A percentile compares a stretch with the other conserved stretches of the same genome.
phyloP scores from a whole-genome alignment of 2,113 vertebrate species.

The Eira barbara region DNA sequence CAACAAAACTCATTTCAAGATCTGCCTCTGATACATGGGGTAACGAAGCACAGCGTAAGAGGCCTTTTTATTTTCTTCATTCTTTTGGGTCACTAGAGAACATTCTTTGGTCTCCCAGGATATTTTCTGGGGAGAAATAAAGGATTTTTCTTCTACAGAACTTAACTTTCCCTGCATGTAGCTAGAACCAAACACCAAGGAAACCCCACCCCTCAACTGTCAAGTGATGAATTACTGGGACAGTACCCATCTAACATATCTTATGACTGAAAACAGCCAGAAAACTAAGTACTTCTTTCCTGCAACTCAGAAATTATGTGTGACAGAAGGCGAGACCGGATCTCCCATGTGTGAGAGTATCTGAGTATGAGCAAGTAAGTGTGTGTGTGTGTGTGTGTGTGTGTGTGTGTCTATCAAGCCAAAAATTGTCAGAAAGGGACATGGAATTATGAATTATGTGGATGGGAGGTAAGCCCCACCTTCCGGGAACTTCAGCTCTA shows the following conservation, averaged over 20 bases:
- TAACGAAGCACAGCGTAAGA: background rate
- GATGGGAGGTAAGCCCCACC: background rate
- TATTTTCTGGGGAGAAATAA: background rate
- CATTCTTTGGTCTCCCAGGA: background rate
- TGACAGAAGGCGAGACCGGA: background rate
- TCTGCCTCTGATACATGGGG: background rate
- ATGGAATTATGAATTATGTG: background rate
- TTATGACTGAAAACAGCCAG: background rate
- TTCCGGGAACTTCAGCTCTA: background rate
- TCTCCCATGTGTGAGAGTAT: background rate
- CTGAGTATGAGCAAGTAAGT: background rate
- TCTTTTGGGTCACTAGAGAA: background rate
- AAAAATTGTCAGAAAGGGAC: background rate
- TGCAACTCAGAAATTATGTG: background rate
- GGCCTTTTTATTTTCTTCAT: background rate
- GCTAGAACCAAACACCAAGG: background rate
- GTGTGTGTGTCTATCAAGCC: background rate
- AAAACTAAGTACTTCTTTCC: background rate
- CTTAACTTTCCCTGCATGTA: background rate
- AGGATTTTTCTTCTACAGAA: background rate
- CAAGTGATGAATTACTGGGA: background rate
- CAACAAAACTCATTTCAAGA: constrained; percentile 1
- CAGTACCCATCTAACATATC: background rate
- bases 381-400: background rate
- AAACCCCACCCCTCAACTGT: background rate